Evolutionary conservation across 1,140 invertebrate genomes (phyloP).

Genomic region (Solenopsis invicta): DNA sequence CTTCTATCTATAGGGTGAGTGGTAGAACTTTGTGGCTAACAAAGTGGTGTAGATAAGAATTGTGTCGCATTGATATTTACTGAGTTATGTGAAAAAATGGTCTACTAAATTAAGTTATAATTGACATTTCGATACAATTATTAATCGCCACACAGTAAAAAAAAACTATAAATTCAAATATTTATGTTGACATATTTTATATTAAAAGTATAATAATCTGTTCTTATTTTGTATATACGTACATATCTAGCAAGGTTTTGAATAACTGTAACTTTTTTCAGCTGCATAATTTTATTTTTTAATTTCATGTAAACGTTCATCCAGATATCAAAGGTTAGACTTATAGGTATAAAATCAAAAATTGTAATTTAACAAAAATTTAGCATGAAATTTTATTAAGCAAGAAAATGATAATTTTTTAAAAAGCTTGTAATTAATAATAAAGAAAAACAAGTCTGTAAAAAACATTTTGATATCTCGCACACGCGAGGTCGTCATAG

Average conservation of each 20-base stretch:
- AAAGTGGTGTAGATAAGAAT: too few relatives aligned
- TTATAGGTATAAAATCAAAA: not conserved
- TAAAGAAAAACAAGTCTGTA: not conserved
- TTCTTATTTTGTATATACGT: not conserved
- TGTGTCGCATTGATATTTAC: too few relatives aligned
- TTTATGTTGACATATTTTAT: not conserved
- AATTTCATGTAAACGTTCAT: not conserved
- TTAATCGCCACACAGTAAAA: not conserved
- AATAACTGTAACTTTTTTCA: not conserved
- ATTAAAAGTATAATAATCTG: not conserved
- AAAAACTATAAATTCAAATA: not conserved
- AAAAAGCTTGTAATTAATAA: not conserved
- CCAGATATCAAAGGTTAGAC: not conserved
- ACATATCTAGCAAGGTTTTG: not conserved
- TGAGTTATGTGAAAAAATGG: too few relatives aligned
- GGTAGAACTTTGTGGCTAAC: too few relatives aligned
- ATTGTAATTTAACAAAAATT: conserved; percentile 1
- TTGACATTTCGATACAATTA: not conserved
- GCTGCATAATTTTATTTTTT: not conserved
- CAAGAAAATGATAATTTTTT: not conserved
- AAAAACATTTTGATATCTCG: not conserved
- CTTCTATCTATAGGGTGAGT: too few relatives aligned
- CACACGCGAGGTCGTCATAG: not conserved
- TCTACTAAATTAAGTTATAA: conserved; percentile 1
- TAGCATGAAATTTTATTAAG: not conserved